Percentiles rank a stretch among this genome's conserved stretches.
These are phyloP conservation scores for Athalia circularis DNA, from an alignment of 2,888 invertebrate species.

Conservation along the genomic window DNA sequence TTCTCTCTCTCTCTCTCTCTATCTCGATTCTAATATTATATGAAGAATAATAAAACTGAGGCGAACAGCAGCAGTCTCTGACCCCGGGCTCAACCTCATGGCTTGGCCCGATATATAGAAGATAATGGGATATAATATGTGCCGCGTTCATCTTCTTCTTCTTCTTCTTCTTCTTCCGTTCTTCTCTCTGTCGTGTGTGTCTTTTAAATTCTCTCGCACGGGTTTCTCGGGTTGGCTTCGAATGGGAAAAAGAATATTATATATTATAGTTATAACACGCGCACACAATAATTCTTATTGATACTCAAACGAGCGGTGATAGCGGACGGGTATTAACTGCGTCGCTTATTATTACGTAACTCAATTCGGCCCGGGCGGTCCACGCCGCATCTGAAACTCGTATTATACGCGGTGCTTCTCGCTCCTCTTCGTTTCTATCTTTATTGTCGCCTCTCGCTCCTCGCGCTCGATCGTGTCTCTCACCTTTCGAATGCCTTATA, in stretches of 20 bases:
- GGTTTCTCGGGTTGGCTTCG: conserved; percentile 38
- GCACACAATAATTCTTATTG: conserved; percentile 57
- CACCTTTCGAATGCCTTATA: conserved; percentile 22
- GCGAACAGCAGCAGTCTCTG: conserved; percentile 33
- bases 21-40: conserved; percentile 45
- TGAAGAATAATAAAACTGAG: conserved; percentile 43
- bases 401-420: not conserved
- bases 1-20: not conserved
- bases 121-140: conserved; percentile 36
- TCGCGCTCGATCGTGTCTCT: not conserved
- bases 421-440: not conserved
- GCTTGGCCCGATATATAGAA: conserved; percentile 35
- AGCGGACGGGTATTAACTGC: conserved; percentile 55
- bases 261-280: conserved; percentile 52
- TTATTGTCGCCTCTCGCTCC: not conserved
- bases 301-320: conserved; percentile 47
- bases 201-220: conserved; percentile 2
- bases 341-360: conserved; percentile 49
- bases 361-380: conserved; percentile 16
- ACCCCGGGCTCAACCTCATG: conserved; percentile 42
- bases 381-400: not conserved
- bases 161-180: not conserved
- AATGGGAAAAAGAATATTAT: conserved; percentile 31
- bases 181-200: conserved; percentile 9
- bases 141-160: not conserved